Evolutionary conservation across 2,797 vertebrate genomes (phyloP).

Genomic region (Periparus ater): DNA sequence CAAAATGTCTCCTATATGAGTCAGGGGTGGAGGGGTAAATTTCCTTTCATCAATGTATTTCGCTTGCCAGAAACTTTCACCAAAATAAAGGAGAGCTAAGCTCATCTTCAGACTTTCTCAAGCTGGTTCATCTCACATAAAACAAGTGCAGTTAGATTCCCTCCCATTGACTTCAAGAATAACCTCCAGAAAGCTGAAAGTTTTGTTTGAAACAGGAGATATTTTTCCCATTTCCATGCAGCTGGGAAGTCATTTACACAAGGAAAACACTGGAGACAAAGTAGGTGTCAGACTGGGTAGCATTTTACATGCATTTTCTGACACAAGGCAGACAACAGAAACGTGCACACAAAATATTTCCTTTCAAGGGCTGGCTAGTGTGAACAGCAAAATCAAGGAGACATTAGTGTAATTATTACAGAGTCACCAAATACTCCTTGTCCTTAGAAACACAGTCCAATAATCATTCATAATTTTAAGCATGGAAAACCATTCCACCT

Average conservation of each 20-base stretch:
- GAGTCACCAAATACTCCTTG: neutral
- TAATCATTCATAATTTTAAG: neutral
- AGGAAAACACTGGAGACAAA: slow-evolving; percentile 53
- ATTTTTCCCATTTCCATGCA: neutral
- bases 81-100: neutral
- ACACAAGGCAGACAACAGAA: slow-evolving; percentile 59
- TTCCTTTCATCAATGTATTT: neutral
- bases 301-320: slow-evolving; percentile 52
- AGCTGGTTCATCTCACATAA: neutral
- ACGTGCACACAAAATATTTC: slow-evolving; percentile 41
- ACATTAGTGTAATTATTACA: neutral
- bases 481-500: neutral
- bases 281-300: slow-evolving; percentile 61
- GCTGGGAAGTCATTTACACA: slow-evolving; percentile 29
- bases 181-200: slow-evolving; percentile 16
- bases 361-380: neutral
- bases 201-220: neutral
- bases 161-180: neutral
- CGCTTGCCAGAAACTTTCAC: neutral
- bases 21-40: rapidly evolving
- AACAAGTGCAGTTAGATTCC: neutral
- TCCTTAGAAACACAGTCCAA: neutral
- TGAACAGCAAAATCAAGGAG: neutral
- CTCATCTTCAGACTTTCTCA: neutral
- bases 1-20: neutral